Conservation (phyloP, 2,888 invertebrate species). For the Diachrysia chrysitis region DNA sequence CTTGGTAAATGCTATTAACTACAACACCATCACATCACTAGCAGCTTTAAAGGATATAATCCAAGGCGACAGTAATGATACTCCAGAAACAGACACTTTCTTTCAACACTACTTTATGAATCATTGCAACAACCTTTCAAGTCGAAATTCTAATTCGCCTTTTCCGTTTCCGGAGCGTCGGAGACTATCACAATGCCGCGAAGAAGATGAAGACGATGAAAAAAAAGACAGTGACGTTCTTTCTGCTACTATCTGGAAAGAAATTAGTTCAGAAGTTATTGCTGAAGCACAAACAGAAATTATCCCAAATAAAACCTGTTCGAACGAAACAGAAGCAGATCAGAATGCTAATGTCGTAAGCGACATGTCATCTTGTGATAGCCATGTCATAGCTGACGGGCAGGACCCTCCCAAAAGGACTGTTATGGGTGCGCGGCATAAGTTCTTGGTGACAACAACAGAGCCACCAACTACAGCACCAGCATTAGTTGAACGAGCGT, state of each 20-base stretch:
- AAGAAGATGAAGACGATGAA: slow-evolving; percentile 94
- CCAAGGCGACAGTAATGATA: slow-evolving; percentile 89
- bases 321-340: slow-evolving; percentile 54
- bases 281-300: slow-evolving; percentile 58
- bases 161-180: slow-evolving; percentile 90
- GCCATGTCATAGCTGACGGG: slow-evolving; percentile 64
- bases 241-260: slow-evolving; percentile 60
- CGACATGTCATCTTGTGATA: slow-evolving; percentile 35
- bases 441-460: slow-evolving; percentile 81
- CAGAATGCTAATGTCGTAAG: slow-evolving; percentile 55
- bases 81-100: slow-evolving; percentile 89
- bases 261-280: slow-evolving; percentile 57
- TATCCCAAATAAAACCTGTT: slow-evolving; percentile 53
- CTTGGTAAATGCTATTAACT: slow-evolving; percentile 91
- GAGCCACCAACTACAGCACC: slow-evolving; percentile 69
- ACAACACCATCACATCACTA: slow-evolving; percentile 92
- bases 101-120: slow-evolving; percentile 93
- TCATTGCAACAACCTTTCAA: slow-evolving; percentile 92
- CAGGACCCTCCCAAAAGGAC: slow-evolving; percentile 78
- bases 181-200: slow-evolving; percentile 94
- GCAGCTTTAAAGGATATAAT: slow-evolving; percentile 92
- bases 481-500: slow-evolving; percentile 83
- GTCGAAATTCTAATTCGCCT: slow-evolving; percentile 82
- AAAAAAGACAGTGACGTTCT: slow-evolving; percentile 73
- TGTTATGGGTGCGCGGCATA: slow-evolving; percentile 82